Evolutionary conservation across 2,888 invertebrate species (phyloP).

Genomic region (Drosophila antonietae): DNA sequence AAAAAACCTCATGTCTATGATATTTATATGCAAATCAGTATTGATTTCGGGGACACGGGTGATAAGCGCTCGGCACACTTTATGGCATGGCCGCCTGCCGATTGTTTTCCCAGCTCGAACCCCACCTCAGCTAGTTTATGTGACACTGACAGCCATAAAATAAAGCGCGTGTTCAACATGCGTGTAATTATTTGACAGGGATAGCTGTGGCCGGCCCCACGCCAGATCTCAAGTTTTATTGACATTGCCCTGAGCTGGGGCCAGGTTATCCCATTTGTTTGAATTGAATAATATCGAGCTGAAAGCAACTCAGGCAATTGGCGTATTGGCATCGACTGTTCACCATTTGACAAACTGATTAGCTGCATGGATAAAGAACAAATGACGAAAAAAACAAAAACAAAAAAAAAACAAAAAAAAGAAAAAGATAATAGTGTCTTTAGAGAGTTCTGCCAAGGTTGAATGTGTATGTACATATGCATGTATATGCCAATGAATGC

Average conservation of each 20-base stretch:
- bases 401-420: too few relatives aligned
- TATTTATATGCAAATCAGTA: constrained; percentile 77
- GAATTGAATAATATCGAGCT: constrained; percentile 15
- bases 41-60: constrained; percentile 70
- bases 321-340: constrained; percentile 12
- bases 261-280: constrained; percentile 31
- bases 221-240: constrained; percentile 14
- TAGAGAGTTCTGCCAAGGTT: background rate
- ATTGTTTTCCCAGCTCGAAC: constrained; percentile 17
- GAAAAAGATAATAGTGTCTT: background rate
- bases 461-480: too few relatives aligned
- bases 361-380: background rate
- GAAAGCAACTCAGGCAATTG: constrained; percentile 28
- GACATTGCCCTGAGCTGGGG: constrained; percentile 24
- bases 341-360: background rate
- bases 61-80: constrained; percentile 71
- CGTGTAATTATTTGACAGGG: constrained; percentile 53
- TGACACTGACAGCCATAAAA: constrained; percentile 49
- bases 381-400: rapidly evolving
- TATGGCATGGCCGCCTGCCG: constrained; percentile 46
- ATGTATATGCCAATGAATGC: too few relatives aligned
- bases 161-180: constrained; percentile 57
- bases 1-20: constrained; percentile 52
- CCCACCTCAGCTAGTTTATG: constrained; percentile 38
- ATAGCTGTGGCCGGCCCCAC: background rate